Base-by-base conservation (phyloP, 1,140 invertebrate genomes). In the Rhagoletis pomonella region DNA sequence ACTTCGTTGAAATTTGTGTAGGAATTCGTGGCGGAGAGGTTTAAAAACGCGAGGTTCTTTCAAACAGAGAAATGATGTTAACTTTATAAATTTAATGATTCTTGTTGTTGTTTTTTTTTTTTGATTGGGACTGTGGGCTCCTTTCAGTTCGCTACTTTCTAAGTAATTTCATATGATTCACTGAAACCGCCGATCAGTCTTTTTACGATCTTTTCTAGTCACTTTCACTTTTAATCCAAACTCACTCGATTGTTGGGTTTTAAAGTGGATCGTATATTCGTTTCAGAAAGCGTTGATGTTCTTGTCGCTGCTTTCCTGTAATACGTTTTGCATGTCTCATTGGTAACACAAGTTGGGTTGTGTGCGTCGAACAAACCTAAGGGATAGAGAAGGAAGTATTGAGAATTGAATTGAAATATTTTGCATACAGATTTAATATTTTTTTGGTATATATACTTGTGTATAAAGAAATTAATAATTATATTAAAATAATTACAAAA, bases 191-290 rank as follows among this genome's bases (percentile, higher is more conserved):
- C 42, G 47, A 81, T 2, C 73, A 81, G 47, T 12, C 67, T 73
- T 73, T 17, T 3, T 10, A 55, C 39, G 17, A 73, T 73, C n/a
- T 81, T 55, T 19, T 81, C 47, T 81, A 19, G 73, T 19, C 19
- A 6, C 19, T 81, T 58, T 39, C 10, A 58, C 12, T 47, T 55
- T 81, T 81, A 55, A 81, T 81, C 7, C 73, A 81, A 81, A 81
- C 29, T 29, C 29, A 55, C 10, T 62, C 19, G 44, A 60, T 17
- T n/a, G 12, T 12, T 85, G 17, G 39, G 3, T 29, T 19, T 81
- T 87, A 87, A 87, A 87, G 87, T 69, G 87, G 87, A 87, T 86
- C 87, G 65, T 85, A 88, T 88, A 86, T 88, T 86, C 67, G 81
- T 86, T 85, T 84, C 65, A 64, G 64, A 85, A 85, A 67, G 65